phyloP scores from a whole-genome alignment of 2,888 invertebrate genomes.

The Acronicta alni region DNA sequence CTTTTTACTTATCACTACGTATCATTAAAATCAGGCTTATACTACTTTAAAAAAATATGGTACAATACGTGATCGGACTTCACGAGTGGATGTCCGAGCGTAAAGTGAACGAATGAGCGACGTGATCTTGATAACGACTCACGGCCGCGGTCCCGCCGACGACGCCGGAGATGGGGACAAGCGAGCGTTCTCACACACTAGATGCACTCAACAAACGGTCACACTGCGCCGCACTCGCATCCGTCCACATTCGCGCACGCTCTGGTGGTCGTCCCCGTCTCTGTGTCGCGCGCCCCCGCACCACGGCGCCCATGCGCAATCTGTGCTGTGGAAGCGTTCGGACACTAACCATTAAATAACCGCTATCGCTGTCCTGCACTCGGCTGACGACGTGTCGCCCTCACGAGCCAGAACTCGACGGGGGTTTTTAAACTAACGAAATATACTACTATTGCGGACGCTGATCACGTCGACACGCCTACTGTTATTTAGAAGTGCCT shows the following conservation, averaged over 20 bases:
- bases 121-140: conserved; percentile 86
- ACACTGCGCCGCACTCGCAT: conserved; percentile 74
- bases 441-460: conserved; percentile 88
- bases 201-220: conserved; percentile 67
- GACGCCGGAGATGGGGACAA: conserved; percentile 87
- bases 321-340: conserved; percentile 75
- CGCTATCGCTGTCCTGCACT: conserved; percentile 83
- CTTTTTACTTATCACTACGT: conserved; percentile 85
- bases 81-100: conserved; percentile 77
- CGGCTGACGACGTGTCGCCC: conserved; percentile 69
- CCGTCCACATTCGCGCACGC: conserved; percentile 83
- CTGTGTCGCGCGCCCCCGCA: conserved; percentile 77
- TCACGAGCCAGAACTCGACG: conserved; percentile 79
- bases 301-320: conserved; percentile 71
- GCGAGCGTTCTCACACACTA: conserved; percentile 79
- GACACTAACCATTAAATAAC: conserved; percentile 81
- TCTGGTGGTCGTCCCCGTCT: conserved; percentile 86
- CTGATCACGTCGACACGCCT: conserved; percentile 81
- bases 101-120: conserved; percentile 88
- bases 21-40: conserved; percentile 83
- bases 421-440: conserved; percentile 83
- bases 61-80: conserved; percentile 85
- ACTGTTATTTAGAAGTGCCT: conserved; percentile 84
- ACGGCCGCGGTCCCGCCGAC: conserved; percentile 84
- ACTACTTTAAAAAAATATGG: conserved; percentile 85